Base-by-base conservation (phyloP, 1,140 invertebrate genomes). In the Copidosoma floridanum region DNA sequence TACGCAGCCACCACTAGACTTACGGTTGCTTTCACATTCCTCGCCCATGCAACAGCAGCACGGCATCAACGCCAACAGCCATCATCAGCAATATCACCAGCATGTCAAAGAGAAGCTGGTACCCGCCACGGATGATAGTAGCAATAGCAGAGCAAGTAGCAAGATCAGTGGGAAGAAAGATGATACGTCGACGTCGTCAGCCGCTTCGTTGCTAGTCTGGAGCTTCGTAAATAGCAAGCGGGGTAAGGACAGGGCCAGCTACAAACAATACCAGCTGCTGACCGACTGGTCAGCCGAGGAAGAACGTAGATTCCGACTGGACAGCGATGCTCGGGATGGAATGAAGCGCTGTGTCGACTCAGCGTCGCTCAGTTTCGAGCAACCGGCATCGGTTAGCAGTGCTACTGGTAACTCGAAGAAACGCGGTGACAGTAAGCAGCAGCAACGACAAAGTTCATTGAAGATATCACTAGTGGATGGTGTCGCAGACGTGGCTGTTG, bases 1-100 rank as follows among this genome's bases (percentile, higher is more conserved):
- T 0, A 71, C 84, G 1, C 82, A 85, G 57, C 82, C 83, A 2
- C 82, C 85, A 1, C 71, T 88, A 10, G 85, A 88, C 76, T 72
- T 88, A n/a, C 77, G 85, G 20, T 76, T 81, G 29, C 73, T 70
- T 56, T 80, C 65, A 12, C 70, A 65, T 65, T 75, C 64, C 65
- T 70, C 54, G 2, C 10, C 67, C 65, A 44, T 59, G 18, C 57
- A 58, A 67, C 67, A 46, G 70, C 66, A 55, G 65, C 56, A 43
- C 5, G 7, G n/a, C 5, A 43, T 7, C 26, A 57, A 16, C 29
- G n/a, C 5, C 23, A 20, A 38, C 27, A 2, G 24, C 21, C 24
- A 20, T 37, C 21, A 52, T 37, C 41, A 38, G 12, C 57, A 59
- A 12, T 6, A 48, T 1, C 27, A 47, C 14, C 43, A 61, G 12